These are phyloP conservation scores for Drosophila obscura DNA, from an alignment of 1,140 invertebrate genomes.

Conservation along the genomic window DNA sequence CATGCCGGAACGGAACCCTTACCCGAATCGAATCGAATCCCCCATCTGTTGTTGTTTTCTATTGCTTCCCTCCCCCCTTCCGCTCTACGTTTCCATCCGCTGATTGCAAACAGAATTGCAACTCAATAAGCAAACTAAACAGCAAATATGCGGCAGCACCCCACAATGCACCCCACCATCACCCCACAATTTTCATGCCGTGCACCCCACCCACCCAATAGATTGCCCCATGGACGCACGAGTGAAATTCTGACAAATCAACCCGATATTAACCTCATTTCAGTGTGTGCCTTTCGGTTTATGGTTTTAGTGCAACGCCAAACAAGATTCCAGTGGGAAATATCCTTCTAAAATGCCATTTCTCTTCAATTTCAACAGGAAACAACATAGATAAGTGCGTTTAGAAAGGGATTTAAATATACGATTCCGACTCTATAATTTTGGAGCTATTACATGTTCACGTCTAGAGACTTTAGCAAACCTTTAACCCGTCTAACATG, in stretches of 20 bases:
- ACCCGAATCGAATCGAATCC: neutral
- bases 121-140: constrained; percentile 77
- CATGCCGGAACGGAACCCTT: neutral
- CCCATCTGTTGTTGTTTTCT: constrained; percentile 35
- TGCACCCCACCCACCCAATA: no score
- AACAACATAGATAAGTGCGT: no score
- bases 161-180: constrained; percentile 2
- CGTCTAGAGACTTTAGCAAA: no score
- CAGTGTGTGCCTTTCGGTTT: constrained; percentile 40
- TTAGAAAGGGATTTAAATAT: no score
- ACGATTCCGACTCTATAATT: no score
- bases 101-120: constrained; percentile 78
- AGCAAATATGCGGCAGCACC: constrained; percentile 55
- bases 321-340: neutral
- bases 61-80: constrained; percentile 34
- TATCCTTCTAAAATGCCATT: neutral
- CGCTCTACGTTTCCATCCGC: constrained; percentile 26
- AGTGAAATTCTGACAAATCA: constrained; percentile 35
- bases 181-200: neutral
- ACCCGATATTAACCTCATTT: constrained; percentile 52
- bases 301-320: constrained; percentile 15
- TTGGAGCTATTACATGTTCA: no score
- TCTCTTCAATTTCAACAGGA: neutral
- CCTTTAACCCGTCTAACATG: no score
- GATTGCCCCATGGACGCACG: neutral